These are phyloP conservation scores for Camponotus floridanus DNA, from an alignment of 1,140 invertebrate genomes.

Conservation along the genomic window DNA sequence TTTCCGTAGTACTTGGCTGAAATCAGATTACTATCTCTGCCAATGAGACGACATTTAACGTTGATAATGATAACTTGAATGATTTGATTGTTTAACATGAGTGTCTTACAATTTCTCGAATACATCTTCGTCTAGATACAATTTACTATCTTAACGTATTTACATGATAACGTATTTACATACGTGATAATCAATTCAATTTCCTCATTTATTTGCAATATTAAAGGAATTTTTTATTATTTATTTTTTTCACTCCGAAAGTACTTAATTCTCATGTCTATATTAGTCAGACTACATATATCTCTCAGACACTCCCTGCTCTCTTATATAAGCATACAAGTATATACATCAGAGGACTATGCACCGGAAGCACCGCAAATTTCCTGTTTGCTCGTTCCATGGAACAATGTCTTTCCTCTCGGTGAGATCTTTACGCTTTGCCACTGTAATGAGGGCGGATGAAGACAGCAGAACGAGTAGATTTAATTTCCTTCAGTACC, in stretches of 20 bases:
- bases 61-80: constrained; percentile 22
- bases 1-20: constrained; percentile 68
- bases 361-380: constrained; percentile 76
- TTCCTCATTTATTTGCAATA: too few relatives aligned
- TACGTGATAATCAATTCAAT: not conserved
- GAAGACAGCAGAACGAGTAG: constrained; percentile 71
- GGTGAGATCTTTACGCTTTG: constrained; percentile 78
- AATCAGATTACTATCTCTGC: constrained; percentile 68
- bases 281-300: not conserved
- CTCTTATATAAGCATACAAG: not conserved
- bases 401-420: constrained; percentile 68
- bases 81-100: constrained; percentile 14
- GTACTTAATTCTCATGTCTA: not conserved
- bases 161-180: not conserved
- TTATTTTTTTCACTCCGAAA: not conserved
- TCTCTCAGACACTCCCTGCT: not conserved
- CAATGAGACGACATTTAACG: constrained; percentile 43
- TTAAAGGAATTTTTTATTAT: not conserved
- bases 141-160: not conserved
- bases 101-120: not conserved
- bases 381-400: constrained; percentile 77
- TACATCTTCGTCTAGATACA: not conserved
- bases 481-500: constrained; percentile 80
- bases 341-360: constrained; percentile 32
- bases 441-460: constrained; percentile 78